Base-by-base conservation (phyloP, 1,140 invertebrate species). In the Brachionus rubens region DNA sequence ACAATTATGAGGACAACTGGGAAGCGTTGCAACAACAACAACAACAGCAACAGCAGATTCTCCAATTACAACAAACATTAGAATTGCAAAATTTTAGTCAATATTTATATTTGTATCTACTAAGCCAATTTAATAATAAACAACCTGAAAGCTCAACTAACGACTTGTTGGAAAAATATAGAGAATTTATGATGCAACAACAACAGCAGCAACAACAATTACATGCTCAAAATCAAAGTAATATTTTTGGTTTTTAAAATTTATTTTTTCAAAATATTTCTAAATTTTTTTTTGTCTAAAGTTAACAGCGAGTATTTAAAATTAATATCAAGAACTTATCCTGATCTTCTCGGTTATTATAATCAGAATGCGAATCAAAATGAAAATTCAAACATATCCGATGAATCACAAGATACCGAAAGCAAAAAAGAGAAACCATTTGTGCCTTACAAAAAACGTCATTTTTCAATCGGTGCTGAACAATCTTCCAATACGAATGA, bases 381-480 rank as follows among this genome's bases (percentile, higher is more conserved):
- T 21, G 21, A 28, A 24, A 43, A 65, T 65, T 9, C 19, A 65
- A 43, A 24, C 4, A 4, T 21, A 43, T 5, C 19, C 33, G 24
- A 14, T 43, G 33, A 62, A 40, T 16, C 30, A 21, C 36, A 46
- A 26, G 40, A 65, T 43, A 36, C 19, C 19, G 16, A 19, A 5
- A 26, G 19, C 6, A 43, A 43, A 43, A 43, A 14, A 43, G 36
- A 65, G 9, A 65, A 65, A 24, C 36, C 59, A 43, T 65, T 65
- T 65, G 33, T 65, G 19, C 68, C 68, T 30, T 72, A 72, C 19
- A 72, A 72, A 50, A 72, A 72, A 40, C 14, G 68, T 33, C n/a
- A 48, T 36, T 72, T 72, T 48, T 10, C 43, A 5, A 3, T 54
- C 30, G 46, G 21, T 70, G 65, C 43, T 5, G 41, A 50, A 26